phyloP scores from a whole-genome alignment of 2,888 invertebrate species.

The Odontomyia ornata region DNA sequence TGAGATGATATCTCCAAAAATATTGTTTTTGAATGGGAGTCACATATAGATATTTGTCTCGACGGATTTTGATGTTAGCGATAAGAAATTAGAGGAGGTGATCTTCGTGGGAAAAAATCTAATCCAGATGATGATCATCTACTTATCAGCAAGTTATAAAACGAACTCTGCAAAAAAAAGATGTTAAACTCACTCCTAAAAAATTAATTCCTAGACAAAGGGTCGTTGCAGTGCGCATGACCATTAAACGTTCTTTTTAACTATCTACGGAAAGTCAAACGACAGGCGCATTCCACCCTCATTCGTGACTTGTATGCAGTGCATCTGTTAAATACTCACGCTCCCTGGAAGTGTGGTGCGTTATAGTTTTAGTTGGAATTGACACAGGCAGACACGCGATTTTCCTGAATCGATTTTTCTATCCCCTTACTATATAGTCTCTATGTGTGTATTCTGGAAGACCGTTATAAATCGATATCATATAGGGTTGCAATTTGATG shows the following conservation, averaged over 20 bases:
- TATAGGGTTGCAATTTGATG: slow-evolving; percentile 30
- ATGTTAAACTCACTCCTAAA: no score
- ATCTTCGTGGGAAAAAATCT: no score
- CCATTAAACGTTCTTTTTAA: not conserved
- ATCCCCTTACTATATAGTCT: not conserved
- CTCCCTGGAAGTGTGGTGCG: slow-evolving; percentile 2
- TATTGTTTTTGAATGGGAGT: no score
- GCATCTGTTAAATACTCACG: slow-evolving; percentile 31
- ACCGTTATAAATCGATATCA: slow-evolving; percentile 41
- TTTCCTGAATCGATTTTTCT: slow-evolving; percentile 10
- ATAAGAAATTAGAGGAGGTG: no score
- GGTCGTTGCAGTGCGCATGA: not conserved
- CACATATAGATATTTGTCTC: no score
- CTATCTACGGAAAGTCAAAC: not conserved
- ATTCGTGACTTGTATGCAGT: not conserved
- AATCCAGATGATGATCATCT: no score
- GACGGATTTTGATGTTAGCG: no score
- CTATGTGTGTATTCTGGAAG: slow-evolving; percentile 1
- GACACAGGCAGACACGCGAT: slow-evolving; percentile 10
- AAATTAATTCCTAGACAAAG: not conserved
- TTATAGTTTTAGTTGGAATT: not conserved
- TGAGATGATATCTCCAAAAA: no score
- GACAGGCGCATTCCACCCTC: slow-evolving; percentile 27
- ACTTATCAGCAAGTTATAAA: no score
- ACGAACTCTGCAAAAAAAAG: no score